Conservation (phyloP, 2,113 vertebrate species). For the Pachyramphus minor region DNA sequence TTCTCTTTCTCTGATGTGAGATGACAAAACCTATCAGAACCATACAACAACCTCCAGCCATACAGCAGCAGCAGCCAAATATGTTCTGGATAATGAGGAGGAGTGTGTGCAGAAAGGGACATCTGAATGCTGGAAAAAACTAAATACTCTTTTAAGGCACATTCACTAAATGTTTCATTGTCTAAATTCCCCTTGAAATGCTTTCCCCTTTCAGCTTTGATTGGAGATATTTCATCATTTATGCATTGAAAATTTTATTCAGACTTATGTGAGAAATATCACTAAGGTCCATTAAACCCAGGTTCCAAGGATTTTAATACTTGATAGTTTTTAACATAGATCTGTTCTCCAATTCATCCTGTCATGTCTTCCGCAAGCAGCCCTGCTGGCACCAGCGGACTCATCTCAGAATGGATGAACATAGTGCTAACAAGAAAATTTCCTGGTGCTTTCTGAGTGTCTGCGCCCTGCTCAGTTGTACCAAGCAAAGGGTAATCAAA, state of each 20-base stretch:
- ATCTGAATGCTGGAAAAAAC: neutral
- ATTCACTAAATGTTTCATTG: neutral
- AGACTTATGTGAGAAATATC: neutral
- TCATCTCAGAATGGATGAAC: neutral
- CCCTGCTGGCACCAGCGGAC: neutral
- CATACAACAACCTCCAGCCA: neutral
- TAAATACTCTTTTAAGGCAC: neutral
- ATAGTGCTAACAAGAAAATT: neutral
- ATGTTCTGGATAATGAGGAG: neutral
- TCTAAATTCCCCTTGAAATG: neutral
- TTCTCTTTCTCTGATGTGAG: neutral
- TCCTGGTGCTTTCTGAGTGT: neutral
- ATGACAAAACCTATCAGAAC: neutral
- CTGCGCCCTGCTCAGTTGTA: neutral
- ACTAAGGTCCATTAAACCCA: neutral
- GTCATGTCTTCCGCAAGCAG: neutral
- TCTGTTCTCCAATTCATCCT: neutral
- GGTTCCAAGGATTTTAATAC: neutral
- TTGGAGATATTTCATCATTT: neutral
- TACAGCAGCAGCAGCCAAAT: neutral
- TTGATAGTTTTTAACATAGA: neutral
- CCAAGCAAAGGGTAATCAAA: neutral
- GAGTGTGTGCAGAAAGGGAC: neutral
- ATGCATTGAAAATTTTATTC: neutral
- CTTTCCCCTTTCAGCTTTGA: neutral